phyloP scores from a whole-genome alignment of 2,113 vertebrate species.

The Mus musculus region DNA sequence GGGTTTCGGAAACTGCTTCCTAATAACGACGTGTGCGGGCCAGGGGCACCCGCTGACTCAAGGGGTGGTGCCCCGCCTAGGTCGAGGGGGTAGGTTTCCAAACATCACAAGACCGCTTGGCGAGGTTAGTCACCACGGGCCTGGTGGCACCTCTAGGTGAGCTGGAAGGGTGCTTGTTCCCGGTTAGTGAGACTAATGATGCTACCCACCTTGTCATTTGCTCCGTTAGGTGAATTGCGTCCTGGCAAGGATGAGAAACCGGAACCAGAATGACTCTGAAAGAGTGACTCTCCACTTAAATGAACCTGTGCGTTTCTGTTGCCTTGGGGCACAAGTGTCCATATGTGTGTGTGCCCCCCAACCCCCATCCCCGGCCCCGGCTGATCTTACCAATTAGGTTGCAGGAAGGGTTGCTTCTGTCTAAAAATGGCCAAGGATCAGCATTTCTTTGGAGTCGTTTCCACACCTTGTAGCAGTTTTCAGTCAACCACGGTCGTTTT shows the following conservation, averaged over 20 bases:
- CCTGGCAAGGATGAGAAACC: background rate
- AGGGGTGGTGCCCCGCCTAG: slow-evolving; percentile 27
- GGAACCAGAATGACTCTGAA: slow-evolving; percentile 39
- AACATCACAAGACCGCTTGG: background rate
- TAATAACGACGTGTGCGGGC: background rate
- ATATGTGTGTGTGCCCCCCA: slow-evolving; percentile 46
- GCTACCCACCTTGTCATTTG: slow-evolving; percentile 20
- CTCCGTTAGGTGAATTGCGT: slow-evolving; percentile 34
- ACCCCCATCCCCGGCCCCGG: background rate
- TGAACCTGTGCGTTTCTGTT: slow-evolving; percentile 26
- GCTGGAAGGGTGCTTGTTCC: slow-evolving; percentile 1
- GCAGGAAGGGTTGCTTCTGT: slow-evolving; percentile 78
- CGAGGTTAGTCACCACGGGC: background rate
- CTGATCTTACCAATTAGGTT: slow-evolving; percentile 77
- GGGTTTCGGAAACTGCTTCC: slow-evolving; percentile 24
- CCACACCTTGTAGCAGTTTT: slow-evolving; percentile 55
- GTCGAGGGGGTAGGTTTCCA: slow-evolving; percentile 4
- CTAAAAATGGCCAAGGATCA: slow-evolving; percentile 6
- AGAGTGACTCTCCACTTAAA: slow-evolving; percentile 31
- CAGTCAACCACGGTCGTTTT: background rate
- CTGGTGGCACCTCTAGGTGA: background rate
- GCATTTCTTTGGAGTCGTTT: background rate
- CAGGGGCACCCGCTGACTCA: slow-evolving; percentile 7
- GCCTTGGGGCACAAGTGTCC: slow-evolving; percentile 58
- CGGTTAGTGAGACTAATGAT: slow-evolving; percentile 23